These are phyloP conservation scores for Seriola dumerili DNA, from an alignment of 2,113 vertebrate species.

Conservation along the genomic window DNA sequence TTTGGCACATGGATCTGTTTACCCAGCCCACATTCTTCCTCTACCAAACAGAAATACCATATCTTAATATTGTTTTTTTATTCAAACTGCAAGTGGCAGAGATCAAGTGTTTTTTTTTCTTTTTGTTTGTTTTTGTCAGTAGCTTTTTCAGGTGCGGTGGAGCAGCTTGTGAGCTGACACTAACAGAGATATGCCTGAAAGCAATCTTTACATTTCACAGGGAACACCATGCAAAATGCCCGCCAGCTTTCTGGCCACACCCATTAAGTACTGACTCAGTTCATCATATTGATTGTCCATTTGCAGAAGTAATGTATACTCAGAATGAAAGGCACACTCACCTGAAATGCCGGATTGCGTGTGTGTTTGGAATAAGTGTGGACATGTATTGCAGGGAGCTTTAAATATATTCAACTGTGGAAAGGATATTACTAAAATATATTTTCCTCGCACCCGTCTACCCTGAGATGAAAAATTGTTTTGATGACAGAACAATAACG, in stretches of 20 bases:
- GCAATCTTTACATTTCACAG: conserved; percentile 38
- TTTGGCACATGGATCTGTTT: conserved; percentile 24
- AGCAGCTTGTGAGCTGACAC: conserved; percentile 44
- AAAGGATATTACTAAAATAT: conserved; percentile 19
- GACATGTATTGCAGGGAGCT: conserved; percentile 9
- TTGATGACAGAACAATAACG: conserved; percentile 46
- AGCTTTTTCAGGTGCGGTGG: conserved; percentile 19
- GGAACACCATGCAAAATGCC: conserved; percentile 36
- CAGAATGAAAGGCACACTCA: conserved; percentile 19
- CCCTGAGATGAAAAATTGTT: conserved; percentile 28
- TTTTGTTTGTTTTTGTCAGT: conserved; percentile 24
- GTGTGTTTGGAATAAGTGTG: conserved; percentile 26
- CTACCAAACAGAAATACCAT: conserved; percentile 48
- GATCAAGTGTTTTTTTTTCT: conserved; percentile 45
- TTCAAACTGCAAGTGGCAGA: conserved; percentile 50
- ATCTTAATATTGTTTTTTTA: conserved; percentile 46
- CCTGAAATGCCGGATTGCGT: conserved; percentile 9
- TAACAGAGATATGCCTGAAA: conserved; percentile 43
- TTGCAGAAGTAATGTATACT: conserved; percentile 33
- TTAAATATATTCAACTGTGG: conserved; percentile 16
- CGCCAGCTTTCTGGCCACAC: conserved; percentile 21
- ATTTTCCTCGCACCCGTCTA: background rate
- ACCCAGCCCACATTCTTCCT: conserved; percentile 23
- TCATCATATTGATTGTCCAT: conserved; percentile 48
- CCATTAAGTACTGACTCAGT: conserved; percentile 27